These are phyloP conservation scores for Hypselothyrea guttata DNA, from an alignment of 2,888 invertebrate species.

Conservation along the genomic window DNA sequence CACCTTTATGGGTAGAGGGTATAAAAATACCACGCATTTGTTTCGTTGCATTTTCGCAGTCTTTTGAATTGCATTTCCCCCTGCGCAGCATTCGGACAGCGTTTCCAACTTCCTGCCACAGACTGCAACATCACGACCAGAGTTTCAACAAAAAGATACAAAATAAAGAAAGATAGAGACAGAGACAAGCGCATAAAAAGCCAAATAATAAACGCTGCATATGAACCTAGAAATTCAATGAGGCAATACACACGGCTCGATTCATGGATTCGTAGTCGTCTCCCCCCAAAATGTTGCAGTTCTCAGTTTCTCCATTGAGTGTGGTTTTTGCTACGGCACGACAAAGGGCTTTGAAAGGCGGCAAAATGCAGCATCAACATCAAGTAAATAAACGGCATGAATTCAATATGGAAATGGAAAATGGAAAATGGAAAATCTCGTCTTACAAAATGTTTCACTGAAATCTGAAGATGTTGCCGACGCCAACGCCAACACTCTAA, in stretches of 20 bases:
- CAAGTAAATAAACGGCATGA: conserved; percentile 64
- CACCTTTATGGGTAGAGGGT: too few relatives aligned
- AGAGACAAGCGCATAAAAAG: conserved; percentile 4
- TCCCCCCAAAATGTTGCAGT: neutral
- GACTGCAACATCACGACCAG: conserved; percentile 22
- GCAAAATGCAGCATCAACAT: too few relatives aligned
- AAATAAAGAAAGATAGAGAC: too few relatives aligned
- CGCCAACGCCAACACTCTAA: conserved; percentile 36
- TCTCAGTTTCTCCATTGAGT: conserved; percentile 19
- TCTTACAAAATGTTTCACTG: conserved; percentile 66
- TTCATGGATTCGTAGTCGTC: conserved; percentile 12
- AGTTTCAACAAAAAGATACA: neutral
- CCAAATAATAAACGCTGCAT: conserved; percentile 36
- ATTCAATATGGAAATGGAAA: conserved; percentile 62
- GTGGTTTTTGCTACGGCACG: conserved; percentile 43
- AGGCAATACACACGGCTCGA: conserved; percentile 58
- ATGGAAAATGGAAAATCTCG: conserved; percentile 50
- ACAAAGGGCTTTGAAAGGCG: conserved; percentile 68
- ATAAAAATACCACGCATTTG: too few relatives aligned
- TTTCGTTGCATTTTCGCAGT: neutral
- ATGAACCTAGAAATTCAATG: conserved; percentile 71
- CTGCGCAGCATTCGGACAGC: neutral
- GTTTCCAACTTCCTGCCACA: conserved; percentile 36
- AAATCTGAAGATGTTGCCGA: conserved; percentile 51
- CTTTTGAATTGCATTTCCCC: conserved; percentile 2